phyloP scores from a whole-genome alignment of 2,113 vertebrate genomes.

The Garra rufa region DNA sequence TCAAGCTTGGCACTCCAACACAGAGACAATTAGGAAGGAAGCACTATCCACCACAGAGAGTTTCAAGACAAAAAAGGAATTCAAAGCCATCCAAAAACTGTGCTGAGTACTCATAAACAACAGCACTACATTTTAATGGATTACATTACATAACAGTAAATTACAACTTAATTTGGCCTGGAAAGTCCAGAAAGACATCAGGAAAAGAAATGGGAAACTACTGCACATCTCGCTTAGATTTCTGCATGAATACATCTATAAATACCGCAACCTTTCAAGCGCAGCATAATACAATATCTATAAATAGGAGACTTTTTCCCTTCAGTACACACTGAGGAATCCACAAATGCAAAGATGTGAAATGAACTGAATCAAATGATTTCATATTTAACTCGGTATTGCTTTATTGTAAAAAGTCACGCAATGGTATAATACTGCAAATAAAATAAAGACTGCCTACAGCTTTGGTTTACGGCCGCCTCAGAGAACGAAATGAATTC shows the following conservation, averaged over 20 bases:
- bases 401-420: conserved; percentile 19
- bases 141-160: not conserved
- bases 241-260: conserved; percentile 18
- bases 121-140: not conserved
- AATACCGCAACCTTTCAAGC: conserved; percentile 23
- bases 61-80: not conserved
- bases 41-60: not conserved
- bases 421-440: conserved; percentile 9
- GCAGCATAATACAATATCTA: not conserved
- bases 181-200: not conserved
- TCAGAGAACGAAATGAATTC: not conserved
- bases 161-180: not conserved
- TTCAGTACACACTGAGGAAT: not conserved
- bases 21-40: conserved; percentile 12
- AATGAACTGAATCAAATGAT: not conserved
- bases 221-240: not conserved
- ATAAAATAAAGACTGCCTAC: conserved; percentile 17
- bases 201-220: conserved; percentile 2
- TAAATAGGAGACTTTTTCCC: conserved; percentile 11
- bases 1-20: not conserved
- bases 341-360: not conserved
- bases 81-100: not conserved
- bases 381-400: not conserved
- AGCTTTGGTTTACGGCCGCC: conserved; percentile 3
- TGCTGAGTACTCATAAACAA: conserved; percentile 8